These are phyloP conservation scores for Axinella damicornis DNA, from an alignment of 37 sponge, comb jelly and placozoan species.

Conservation along the genomic window DNA sequence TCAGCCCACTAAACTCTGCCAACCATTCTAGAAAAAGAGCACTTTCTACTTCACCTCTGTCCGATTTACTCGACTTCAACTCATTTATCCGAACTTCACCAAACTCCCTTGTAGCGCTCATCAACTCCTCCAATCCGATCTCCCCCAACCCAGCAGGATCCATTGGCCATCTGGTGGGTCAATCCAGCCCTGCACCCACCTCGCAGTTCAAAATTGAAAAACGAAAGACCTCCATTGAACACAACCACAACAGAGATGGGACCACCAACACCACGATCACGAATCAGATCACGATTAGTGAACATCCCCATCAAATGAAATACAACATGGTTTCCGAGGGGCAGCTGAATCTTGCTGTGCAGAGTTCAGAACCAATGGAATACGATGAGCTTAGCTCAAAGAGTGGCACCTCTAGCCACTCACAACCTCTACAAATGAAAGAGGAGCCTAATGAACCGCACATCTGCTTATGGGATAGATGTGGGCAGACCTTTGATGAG, in stretches of 20 bases:
- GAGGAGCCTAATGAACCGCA: conserved; percentile 16
- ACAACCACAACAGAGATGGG: conserved; percentile 51
- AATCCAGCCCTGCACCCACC: not conserved
- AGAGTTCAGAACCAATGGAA: conserved; percentile 9
- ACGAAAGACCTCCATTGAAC: conserved; percentile 58
- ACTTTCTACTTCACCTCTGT: conserved; percentile 72
- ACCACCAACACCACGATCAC: conserved; percentile 68
- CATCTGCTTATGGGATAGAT: conserved; percentile 80
- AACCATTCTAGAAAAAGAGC: conserved; percentile 61
- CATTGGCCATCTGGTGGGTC: conserved; percentile 59
- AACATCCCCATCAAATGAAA: conserved; percentile 1
- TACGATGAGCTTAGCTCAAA: not conserved
- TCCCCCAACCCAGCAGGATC: conserved; percentile 9
- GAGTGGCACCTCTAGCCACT: not conserved
- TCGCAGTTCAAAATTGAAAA: conserved; percentile 42
- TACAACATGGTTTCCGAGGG: not conserved
- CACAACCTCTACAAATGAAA: not conserved
- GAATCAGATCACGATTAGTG: conserved; percentile 64
- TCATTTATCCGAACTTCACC: conserved; percentile 66
- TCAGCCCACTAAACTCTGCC: not conserved
- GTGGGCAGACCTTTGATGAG: conserved; percentile 60
- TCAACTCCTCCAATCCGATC: conserved; percentile 16
- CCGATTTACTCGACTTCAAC: conserved; percentile 68
- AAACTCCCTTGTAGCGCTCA: conserved; percentile 47
- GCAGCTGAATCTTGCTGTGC: not conserved